These are phyloP conservation scores for Onychomys leucogaster DNA, from an alignment of 2,797 vertebrate species.

Conservation along the genomic window DNA sequence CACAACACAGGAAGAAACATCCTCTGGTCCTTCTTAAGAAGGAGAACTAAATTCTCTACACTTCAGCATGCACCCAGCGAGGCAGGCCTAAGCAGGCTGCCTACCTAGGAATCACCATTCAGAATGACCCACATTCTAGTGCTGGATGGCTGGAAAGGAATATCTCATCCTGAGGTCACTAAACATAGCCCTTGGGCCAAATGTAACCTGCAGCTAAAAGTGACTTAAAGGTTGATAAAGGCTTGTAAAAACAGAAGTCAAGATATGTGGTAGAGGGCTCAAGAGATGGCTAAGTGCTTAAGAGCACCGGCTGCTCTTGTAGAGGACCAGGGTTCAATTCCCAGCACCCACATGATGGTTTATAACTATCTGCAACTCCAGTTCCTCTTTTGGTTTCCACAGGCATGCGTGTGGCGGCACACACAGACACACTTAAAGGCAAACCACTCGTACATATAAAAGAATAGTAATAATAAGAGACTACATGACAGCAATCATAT, in stretches of 20 bases:
- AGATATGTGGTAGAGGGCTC: background rate
- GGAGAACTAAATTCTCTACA: constrained; percentile 3
- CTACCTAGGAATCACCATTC: background rate
- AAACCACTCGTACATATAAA: background rate
- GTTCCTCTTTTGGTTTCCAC: background rate
- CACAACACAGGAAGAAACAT: background rate
- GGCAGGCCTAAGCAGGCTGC: background rate
- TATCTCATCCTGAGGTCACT: background rate
- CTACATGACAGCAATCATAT: background rate
- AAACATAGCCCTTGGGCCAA: background rate
- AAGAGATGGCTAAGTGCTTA: background rate
- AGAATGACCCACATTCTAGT: background rate
- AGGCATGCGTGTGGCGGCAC: background rate
- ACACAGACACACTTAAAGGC: background rate
- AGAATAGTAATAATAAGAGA: background rate
- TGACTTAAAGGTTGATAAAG: background rate
- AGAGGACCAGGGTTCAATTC: background rate
- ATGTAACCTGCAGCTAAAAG: background rate
- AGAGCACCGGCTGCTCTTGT: background rate
- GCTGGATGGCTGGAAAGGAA: background rate
- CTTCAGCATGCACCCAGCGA: background rate
- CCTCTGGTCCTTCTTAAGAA: background rate
- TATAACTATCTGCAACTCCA: background rate
- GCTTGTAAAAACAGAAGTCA: constrained; percentile 46
- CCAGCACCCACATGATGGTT: background rate